These are phyloP conservation scores for Strix occidentalis DNA, from an alignment of 2,797 vertebrate species.

Conservation along the genomic window DNA sequence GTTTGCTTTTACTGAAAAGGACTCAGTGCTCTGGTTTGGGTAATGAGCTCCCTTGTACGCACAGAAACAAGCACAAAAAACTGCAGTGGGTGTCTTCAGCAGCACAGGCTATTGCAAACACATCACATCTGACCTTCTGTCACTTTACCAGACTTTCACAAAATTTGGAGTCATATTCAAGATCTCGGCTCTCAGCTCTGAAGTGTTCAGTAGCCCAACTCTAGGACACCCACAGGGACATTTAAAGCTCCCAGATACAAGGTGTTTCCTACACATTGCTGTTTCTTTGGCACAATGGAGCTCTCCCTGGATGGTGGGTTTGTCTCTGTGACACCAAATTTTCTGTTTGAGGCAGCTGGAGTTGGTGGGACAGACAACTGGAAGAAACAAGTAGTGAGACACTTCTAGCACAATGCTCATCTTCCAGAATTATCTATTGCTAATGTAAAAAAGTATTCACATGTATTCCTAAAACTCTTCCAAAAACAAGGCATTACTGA, in stretches of 20 bases:
- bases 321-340: background rate
- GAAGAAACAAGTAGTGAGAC: background rate
- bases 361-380: background rate
- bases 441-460: background rate
- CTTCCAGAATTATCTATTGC: background rate
- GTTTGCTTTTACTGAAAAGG: background rate
- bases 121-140: background rate
- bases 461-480: background rate
- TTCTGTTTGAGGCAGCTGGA: background rate
- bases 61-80: background rate
- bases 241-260: background rate
- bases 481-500: background rate
- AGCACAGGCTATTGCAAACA: background rate
- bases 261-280: background rate
- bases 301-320: background rate
- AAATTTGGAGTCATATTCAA: background rate
- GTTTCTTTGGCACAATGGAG: background rate
- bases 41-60: background rate
- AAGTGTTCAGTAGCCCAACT: background rate
- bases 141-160: background rate
- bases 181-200: background rate
- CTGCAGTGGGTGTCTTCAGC: background rate
- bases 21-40: background rate
- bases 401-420: background rate
- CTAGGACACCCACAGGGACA: background rate